Evolutionary conservation across 1,140 invertebrate genomes (phyloP).

Genomic region (Drosophila serrata): DNA sequence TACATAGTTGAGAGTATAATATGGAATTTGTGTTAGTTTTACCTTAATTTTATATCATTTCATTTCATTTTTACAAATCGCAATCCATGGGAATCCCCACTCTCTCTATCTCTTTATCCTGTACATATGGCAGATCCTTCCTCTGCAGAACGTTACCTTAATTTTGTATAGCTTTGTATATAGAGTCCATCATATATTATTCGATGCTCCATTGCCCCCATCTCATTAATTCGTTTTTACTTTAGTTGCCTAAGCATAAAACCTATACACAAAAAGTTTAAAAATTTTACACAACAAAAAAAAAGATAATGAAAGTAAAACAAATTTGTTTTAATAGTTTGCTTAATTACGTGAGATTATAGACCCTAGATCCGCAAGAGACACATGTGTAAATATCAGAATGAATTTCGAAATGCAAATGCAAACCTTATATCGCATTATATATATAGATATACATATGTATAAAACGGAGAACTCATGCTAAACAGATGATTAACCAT

Average conservation of each 20-base stretch:
- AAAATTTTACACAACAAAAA: constrained; percentile 4
- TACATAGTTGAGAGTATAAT: constrained; percentile 1
- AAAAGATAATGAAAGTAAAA: constrained; percentile 3
- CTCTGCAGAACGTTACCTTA: constrained; percentile 35
- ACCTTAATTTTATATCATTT: constrained; percentile 18
- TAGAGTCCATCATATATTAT: constrained; percentile 32
- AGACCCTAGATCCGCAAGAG: constrained; percentile 43
- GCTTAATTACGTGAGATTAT: constrained; percentile 64
- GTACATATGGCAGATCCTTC: constrained; percentile 35
- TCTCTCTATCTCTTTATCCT: constrained; percentile 15
- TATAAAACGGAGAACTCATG: constrained; percentile 38
- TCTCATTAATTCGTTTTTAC: constrained; percentile 35
- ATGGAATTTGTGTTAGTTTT: constrained; percentile 41
- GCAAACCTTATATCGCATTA: constrained; percentile 35
- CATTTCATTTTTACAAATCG: constrained; percentile 11
- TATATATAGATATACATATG: constrained; percentile 49
- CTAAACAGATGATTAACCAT: constrained; percentile 45
- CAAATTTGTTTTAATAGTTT: constrained; percentile 21
- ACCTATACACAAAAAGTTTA: background rate
- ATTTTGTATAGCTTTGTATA: constrained; percentile 58
- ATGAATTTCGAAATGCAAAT: constrained; percentile 38
- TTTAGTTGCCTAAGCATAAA: constrained; percentile 35
- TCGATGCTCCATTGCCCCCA: constrained; percentile 6
- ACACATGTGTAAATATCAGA: constrained; percentile 54
- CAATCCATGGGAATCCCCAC: constrained; percentile 10